A percentile compares a stretch with the other conserved stretches of the same genome.
Conservation (phyloP, 2,888 invertebrate genomes). For the Hypomecis atomaria region DNA sequence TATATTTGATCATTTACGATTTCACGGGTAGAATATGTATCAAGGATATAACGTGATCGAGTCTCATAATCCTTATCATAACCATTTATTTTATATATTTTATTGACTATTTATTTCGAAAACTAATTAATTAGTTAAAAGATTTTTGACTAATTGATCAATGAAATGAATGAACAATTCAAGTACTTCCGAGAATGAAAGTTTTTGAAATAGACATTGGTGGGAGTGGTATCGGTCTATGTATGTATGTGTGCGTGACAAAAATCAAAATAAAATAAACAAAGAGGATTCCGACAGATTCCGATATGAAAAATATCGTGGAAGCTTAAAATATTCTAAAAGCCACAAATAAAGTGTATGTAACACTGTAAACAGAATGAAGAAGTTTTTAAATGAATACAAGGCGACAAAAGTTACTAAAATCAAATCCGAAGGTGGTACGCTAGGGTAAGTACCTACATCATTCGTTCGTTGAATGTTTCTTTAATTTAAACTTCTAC, state of each 20-base stretch:
- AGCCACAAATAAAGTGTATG: background rate
- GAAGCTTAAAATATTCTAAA: background rate
- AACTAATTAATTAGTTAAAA: no score
- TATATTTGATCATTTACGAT: no score
- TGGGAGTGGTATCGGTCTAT: background rate
- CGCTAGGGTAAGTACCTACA: constrained; percentile 54
- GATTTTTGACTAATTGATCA: background rate
- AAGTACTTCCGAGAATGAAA: background rate
- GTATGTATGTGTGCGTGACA: background rate
- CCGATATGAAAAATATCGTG: background rate
- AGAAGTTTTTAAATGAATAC: constrained; percentile 76
- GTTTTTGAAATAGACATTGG: background rate
- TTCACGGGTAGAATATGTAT: no score
- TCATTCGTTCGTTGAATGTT: constrained; percentile 35
- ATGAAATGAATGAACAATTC: background rate
- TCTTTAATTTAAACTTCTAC: constrained; percentile 29
- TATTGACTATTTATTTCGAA: no score
- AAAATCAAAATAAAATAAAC: constrained; percentile 1
- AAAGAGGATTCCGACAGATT: background rate
- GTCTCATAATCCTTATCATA: no score
- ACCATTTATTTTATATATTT: no score
- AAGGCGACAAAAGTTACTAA: constrained; percentile 63
- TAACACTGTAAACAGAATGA: constrained; percentile 53
- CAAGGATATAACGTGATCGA: no score
- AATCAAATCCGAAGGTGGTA: constrained; percentile 61